Conservation (phyloP, 2,888 invertebrate species). For the Clusia tigrina region DNA sequence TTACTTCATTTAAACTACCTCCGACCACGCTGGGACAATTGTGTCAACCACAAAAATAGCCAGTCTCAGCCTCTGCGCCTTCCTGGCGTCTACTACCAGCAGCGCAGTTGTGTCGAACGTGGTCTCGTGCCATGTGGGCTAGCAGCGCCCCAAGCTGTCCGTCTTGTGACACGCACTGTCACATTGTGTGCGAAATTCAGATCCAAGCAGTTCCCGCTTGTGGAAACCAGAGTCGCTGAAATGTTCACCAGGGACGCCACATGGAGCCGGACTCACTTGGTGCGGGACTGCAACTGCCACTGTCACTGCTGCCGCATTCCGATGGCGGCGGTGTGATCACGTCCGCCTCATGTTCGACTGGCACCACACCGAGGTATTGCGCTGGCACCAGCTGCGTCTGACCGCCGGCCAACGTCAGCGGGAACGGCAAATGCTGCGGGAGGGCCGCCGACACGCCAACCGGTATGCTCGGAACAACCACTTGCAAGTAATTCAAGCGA, state of each 20-base stretch:
- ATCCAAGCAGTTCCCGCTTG: not conserved
- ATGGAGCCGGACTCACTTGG: conserved; percentile 60
- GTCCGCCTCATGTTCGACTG: too few relatives aligned
- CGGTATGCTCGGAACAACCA: conserved; percentile 57
- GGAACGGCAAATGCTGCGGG: conserved; percentile 29
- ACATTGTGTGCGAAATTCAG: not conserved
- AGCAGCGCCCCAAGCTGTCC: too few relatives aligned
- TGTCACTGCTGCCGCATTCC: conserved; percentile 61
- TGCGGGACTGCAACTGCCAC: conserved; percentile 61
- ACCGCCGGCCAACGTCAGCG: conserved; percentile 29
- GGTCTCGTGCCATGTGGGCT: too few relatives aligned
- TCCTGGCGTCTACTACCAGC: not conserved
- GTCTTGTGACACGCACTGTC: too few relatives aligned
- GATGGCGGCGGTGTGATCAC: conserved; percentile 62
- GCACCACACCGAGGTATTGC: conserved; percentile 19
- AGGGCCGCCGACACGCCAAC: conserved; percentile 26
- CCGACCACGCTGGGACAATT: not conserved
- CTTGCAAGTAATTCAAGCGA: conserved; percentile 72
- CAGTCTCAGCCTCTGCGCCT: not conserved
- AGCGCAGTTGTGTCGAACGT: not conserved
- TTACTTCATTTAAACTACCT: not conserved
- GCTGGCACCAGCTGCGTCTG: conserved; percentile 25
- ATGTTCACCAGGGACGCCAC: conserved; percentile 61
- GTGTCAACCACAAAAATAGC: not conserved
- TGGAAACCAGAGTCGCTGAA: not conserved